Evolutionary conservation across 2,113 vertebrate genomes (phyloP), one percentile per base, ranked within the genome.

Genomic region (Boleophthalmus pectinirostris): DNA sequence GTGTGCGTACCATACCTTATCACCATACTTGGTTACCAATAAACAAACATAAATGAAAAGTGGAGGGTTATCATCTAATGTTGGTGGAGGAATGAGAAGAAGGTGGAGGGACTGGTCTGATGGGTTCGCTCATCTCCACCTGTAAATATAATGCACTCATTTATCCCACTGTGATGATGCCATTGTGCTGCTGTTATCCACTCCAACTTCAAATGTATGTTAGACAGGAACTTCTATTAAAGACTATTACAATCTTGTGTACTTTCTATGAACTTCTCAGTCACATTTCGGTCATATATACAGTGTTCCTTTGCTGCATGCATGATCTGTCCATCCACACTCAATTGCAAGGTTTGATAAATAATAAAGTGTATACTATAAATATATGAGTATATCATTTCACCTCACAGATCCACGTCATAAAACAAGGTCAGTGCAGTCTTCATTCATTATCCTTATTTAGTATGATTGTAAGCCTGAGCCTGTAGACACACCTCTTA

Each of bases 401-500:
- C 29, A 10, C 38, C 38, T 43, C 38, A 43, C 38, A 43, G 10
- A 43, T 43, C 38, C 38, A 43, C 38, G 38, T 43, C 38, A 43
- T 51, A 15, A 51, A 16, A 20, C 49, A 18, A 7, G 18, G 47
- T 18, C 18, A 23, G 21, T 25, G 16, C 61, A 64, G 33, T 14
- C 3, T 38, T 64, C 61, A 64, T 35, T 35, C 29, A 35, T 64
- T 64, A 16, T 38, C 33, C 33, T 43, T 38, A 35, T 64, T 64
- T 38, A 38, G 61, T 64, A n/a, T 64, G 33, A 21, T 43, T 33
- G 33, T 38, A 13, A 21, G 33, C 33, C 33, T n/a, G 33, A 35
- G 29, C 70, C 74, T 29, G 75, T 57, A 71, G 56, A 81, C 85
- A 82, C 82, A 45, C 87, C 77, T 64, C 57, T 70, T 77, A 15